Conservation (phyloP, 2,888 invertebrate species). For the Leucoma salicis region DNA sequence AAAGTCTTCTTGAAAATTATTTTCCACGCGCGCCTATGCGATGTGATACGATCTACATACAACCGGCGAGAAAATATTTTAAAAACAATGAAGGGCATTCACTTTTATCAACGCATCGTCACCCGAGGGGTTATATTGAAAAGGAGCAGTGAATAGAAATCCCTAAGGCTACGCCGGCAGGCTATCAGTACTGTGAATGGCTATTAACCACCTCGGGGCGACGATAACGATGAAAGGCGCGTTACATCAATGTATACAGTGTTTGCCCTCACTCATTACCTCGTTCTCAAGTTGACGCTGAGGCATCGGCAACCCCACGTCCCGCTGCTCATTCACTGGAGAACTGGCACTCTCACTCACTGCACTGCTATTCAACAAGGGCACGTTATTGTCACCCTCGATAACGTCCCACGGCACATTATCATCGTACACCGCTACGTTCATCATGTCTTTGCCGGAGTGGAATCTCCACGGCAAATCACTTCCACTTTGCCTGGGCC, state of each 20-base stretch:
- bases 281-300: conserved; percentile 68
- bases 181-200: conserved; percentile 70
- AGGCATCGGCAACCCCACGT: conserved; percentile 68
- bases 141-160: conserved; percentile 63
- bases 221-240: conserved; percentile 71
- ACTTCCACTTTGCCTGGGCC: conserved; percentile 62
- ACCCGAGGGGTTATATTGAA: conserved; percentile 65
- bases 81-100: conserved; percentile 74
- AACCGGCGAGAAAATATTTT: conserved; percentile 65
- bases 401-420: conserved; percentile 78
- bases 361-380: conserved; percentile 62
- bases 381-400: conserved; percentile 54
- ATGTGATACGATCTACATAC: conserved; percentile 60
- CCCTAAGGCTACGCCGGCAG: conserved; percentile 60
- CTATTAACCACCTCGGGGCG: conserved; percentile 76
- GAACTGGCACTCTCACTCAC: conserved; percentile 73
- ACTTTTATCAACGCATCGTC: conserved; percentile 76
- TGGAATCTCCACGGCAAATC: conserved; percentile 80
- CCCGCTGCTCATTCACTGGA: conserved; percentile 56
- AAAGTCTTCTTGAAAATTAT: conserved; percentile 58
- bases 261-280: conserved; percentile 70
- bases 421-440: conserved; percentile 78
- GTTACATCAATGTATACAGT: conserved; percentile 52
- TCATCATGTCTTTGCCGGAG: conserved; percentile 73
- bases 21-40: conserved; percentile 46